Evolutionary conservation across 30 jellyfish, hydroid and myxozoan species (phyloP).

Genomic region (Chironex yamaguchii): DNA sequence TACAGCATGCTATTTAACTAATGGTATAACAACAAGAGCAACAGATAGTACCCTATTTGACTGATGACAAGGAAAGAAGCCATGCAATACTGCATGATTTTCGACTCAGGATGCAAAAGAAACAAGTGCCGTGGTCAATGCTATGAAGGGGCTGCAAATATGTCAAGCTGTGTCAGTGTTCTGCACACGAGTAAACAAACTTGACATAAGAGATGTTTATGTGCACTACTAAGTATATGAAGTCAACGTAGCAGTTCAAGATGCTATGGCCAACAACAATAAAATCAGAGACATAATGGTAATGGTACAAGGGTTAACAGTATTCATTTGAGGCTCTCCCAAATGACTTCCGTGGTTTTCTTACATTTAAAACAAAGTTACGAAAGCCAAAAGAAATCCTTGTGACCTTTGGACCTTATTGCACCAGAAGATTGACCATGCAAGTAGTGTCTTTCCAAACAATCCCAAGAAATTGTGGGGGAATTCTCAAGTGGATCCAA

Average conservation of each 20-base stretch:
- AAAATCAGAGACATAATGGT: conserved; percentile 58
- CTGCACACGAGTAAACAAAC: no score
- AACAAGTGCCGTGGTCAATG: no score
- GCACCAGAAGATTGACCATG: conserved; percentile 60
- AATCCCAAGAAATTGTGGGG: conserved; percentile 40
- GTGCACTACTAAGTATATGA: conserved; percentile 63
- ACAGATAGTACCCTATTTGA: no score
- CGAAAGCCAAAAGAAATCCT: conserved; percentile 46
- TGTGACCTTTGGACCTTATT: conserved; percentile 52
- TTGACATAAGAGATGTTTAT: conserved; percentile 45
- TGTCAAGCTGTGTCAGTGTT: no score
- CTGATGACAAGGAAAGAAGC: no score
- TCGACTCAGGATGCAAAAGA: no score
- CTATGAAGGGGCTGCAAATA: no score
- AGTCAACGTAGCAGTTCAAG: conserved; percentile 58
- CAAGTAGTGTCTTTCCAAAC: conserved; percentile 67
- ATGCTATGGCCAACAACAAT: conserved; percentile 67
- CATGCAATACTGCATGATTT: no score
- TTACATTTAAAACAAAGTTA: conserved; percentile 31
- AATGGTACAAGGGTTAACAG: conserved; percentile 54
- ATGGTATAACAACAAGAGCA: no score
- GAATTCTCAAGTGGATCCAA: conserved; percentile 43
- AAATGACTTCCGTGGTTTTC: conserved; percentile 51
- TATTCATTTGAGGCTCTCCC: conserved; percentile 70
- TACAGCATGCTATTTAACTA: no score